Base-by-base conservation (phyloP, 2,797 vertebrate genomes). In the Catamblyrhynchus diadema region DNA sequence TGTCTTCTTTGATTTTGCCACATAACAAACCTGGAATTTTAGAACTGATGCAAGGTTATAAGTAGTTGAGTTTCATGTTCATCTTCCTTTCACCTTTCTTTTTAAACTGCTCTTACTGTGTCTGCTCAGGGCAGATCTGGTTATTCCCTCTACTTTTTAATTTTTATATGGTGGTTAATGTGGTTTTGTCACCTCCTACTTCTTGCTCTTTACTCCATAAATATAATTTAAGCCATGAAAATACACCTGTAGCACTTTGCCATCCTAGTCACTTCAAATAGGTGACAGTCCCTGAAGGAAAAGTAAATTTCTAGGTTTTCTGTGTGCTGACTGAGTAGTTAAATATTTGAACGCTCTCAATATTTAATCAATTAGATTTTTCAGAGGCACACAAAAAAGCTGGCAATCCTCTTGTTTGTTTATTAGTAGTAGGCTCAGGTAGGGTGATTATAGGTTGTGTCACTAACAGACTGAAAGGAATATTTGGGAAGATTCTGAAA, bases 401-500 rank as follows among this genome's bases (percentile, higher is more conserved):
- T 70, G 85, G 20, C 85, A 59, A n/a, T 83, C 73, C 77, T 81
- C 41, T 86, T 94, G 85, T 93, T 95, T 96, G 30, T 94, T 94
- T 96, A 48, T 88, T 88, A 92, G 85, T 60, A 47, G 59, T 57
- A 88, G 80, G 33, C 64, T 84, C 89, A 91, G 93, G 94, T 79
- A 94, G 62, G 14, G 44, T 74, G 79, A 92, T 93, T 86, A 61
- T 71, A 50, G n/a, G 17, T 86, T 93, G 37, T 94, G 82, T 88
- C 70, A 84, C 75, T 72, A 79, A 60, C 50, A 83, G 79, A 51
- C 39, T 6, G 20, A 89, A 94, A 91, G 66, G 85, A 95, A 70
- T 94, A 69, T 95, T 91, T 96, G 85, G 47, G 56, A 94, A 93
- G 90, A 61, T 51, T 94, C 80, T 94, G 71, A 96, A 96, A 93